Evolutionary conservation across 2,797 vertebrate genomes (phyloP).

Genomic region (Cygnus olor): DNA sequence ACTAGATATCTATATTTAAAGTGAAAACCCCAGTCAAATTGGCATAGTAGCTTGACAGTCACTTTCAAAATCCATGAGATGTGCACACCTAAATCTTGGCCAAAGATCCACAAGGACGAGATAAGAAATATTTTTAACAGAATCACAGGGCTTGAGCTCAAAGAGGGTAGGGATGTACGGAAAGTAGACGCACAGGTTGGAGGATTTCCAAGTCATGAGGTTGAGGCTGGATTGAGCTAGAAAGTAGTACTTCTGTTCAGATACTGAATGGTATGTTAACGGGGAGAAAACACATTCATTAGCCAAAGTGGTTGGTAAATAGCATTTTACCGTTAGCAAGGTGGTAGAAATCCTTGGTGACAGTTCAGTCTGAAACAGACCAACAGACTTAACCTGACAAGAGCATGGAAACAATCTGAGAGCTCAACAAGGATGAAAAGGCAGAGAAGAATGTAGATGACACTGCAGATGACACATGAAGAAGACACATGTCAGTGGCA

Average conservation of each 20-base stretch:
- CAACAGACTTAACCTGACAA: neutral
- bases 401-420: neutral
- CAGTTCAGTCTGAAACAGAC: neutral
- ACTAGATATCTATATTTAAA: neutral
- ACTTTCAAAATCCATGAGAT: neutral
- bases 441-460: neutral
- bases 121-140: neutral
- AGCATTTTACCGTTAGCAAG: neutral
- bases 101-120: neutral
- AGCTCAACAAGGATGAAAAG: neutral
- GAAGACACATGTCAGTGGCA: neutral
- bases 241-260: neutral
- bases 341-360: neutral
- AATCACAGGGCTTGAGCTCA: neutral
- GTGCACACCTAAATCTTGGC: neutral
- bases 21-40: neutral
- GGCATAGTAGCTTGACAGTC: neutral
- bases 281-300: neutral
- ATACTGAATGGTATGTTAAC: neutral
- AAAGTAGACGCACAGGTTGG: neutral
- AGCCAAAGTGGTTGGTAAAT: neutral
- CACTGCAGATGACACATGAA: neutral
- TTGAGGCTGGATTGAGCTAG: neutral
- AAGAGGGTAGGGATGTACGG: neutral
- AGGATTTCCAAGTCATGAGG: neutral